Conservation (phyloP, 2,888 invertebrate species). For the Bedellia somnulentella region DNA sequence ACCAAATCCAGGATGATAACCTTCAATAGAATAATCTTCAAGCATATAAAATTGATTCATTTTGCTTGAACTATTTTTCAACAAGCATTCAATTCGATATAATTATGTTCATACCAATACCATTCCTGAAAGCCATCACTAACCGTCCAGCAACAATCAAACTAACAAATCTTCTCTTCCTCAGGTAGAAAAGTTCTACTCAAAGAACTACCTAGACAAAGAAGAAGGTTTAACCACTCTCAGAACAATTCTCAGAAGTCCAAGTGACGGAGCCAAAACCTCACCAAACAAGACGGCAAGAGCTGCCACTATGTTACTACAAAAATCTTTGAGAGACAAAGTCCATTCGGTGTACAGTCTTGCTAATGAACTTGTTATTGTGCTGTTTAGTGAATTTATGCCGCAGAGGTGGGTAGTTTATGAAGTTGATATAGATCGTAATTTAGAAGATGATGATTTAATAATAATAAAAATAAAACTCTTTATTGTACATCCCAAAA, state of each 20-base stretch:
- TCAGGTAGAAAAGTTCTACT: conserved; percentile 87
- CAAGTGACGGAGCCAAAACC: conserved; percentile 41
- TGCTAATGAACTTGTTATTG: conserved; percentile 78
- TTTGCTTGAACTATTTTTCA: no score
- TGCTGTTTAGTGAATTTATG: conserved; percentile 83
- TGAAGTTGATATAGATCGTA: not conserved
- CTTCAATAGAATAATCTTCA: no score
- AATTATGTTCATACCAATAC: no score
- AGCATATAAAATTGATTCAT: no score
- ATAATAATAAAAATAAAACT: no score
- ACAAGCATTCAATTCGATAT: no score
- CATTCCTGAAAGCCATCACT: no score
- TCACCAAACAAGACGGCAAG: conserved; percentile 79
- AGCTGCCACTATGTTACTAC: conserved; percentile 77
- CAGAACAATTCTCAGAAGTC: conserved; percentile 36
- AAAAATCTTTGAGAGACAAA: conserved; percentile 81
- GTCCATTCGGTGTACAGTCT: conserved; percentile 86
- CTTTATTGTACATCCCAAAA: no score
- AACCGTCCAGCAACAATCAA: no score
- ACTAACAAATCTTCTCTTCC: no score
- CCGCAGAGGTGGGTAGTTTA: conserved; percentile 69
- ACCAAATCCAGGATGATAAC: no score
- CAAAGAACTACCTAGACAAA: conserved; percentile 86
- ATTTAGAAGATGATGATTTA: not conserved
- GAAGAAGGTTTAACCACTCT: conserved; percentile 82